Percentiles rank a stretch among this genome's conserved stretches.
These are phyloP conservation scores for Delia radicum DNA, from an alignment of 1,140 invertebrate genomes.

Conservation along the genomic window DNA sequence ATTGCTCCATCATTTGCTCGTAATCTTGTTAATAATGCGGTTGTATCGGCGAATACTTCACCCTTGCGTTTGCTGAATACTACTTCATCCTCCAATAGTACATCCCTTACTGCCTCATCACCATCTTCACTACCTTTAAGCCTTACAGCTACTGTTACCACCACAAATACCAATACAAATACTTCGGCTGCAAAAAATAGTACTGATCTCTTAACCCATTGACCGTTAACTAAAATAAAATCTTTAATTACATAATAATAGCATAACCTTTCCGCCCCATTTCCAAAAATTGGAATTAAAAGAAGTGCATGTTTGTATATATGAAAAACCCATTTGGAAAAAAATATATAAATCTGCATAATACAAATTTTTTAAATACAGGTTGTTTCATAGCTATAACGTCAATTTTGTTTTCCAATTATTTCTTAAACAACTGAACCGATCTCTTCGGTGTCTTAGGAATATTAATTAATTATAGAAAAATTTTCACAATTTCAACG, in stretches of 20 bases:
- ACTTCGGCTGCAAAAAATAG: constrained; percentile 33
- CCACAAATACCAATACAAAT: constrained; percentile 20
- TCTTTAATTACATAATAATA: constrained; percentile 6
- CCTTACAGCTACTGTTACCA: constrained; percentile 29
- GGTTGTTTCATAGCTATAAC: too few relatives aligned
- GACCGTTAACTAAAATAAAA: constrained; percentile 31
- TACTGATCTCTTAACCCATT: constrained; percentile 54
- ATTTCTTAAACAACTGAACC: too few relatives aligned
- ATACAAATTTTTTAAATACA: too few relatives aligned
- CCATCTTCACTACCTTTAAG: constrained; percentile 15
- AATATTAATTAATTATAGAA: too few relatives aligned
- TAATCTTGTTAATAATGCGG: constrained; percentile 21
- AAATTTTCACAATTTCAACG: too few relatives aligned
- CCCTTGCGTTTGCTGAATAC: constrained; percentile 26
- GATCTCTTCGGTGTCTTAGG: too few relatives aligned
- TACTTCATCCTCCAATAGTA: constrained; percentile 23
- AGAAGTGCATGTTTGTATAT: not conserved
- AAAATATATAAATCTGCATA: too few relatives aligned
- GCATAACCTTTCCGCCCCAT: not conserved
- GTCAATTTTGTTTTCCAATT: too few relatives aligned
- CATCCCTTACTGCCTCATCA: constrained; percentile 25
- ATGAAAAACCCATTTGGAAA: not conserved
- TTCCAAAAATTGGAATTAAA: not conserved
- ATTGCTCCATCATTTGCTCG: constrained; percentile 45
- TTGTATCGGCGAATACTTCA: constrained; percentile 25